Base-by-base conservation (phyloP, 2,888 invertebrate species). In the Rhynchonema sp. region DNA sequence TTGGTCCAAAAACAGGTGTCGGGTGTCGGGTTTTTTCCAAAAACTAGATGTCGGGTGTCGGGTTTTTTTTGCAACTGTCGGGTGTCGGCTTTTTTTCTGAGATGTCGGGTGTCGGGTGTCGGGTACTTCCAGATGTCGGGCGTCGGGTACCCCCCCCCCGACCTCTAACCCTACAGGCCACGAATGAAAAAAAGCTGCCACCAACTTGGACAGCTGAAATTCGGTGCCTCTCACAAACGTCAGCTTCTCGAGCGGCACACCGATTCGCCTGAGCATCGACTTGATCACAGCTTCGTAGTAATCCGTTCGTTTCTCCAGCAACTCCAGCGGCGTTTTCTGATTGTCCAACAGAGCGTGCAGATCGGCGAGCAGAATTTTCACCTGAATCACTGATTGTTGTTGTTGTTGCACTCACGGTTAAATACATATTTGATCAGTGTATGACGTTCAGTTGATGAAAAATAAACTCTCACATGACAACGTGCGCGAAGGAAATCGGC, bases 251-350 rank as follows among this genome's bases (percentile, higher is more conserved):
- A 98, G 74, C 0, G 94, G 86, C 1, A 98, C 94, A 58, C 83
- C 86, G 67, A 99, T 87, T 0, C 92, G 87, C 64, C 80, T 80
- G 1, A 99, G 79, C 86, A 96, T 91, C 2, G 91, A 84, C 78
- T 94, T 96, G 66, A 99, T 94, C 28, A 84, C 82, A 62, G 82
- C 79, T 77, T 96, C 89, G 77, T 99, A 99, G 76, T 99, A 99
- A 70, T 86, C 79, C 46, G 87, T 86, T 62, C 98, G 80, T n/a
- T 86, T 79, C 52, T 83, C 81, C 53, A 98, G 76, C n/a, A 96
- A 77, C 38, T 89, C 84, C 96, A 96, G 98, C 0, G 96, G 94
- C 2, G 96, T 92, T 79, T 98, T 98, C 92, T 96, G 90, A 75
- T 98, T 98, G 74, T 98, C 98, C 68, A 98, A 79, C 75, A 91